Base-by-base conservation (phyloP, 2,113 vertebrate genomes). In the Siniperca chuatsi region DNA sequence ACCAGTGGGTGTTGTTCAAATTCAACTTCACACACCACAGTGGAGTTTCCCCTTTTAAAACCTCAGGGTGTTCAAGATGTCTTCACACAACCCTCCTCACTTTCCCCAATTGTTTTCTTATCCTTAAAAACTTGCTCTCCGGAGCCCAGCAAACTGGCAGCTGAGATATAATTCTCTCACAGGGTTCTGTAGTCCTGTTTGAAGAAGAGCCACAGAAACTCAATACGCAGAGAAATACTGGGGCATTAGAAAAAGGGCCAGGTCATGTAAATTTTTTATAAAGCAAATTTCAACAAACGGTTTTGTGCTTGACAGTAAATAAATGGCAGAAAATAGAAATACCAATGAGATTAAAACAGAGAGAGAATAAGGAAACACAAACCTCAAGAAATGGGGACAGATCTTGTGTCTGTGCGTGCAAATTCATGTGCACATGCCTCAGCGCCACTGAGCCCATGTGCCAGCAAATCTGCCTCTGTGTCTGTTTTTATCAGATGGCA, bases 51-150 rank as follows among this genome's bases (percentile, higher is more conserved):
- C 65, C 62, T 86, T 88, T 89, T 74, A 71, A 89, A 89, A 83
- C 78, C 89, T 83, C 29, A 16, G 68, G 67, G 78, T 85, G 80
- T 90, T 86, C 7, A 42, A 71, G 48, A 83, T 67, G 88, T 88
- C 78, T 87, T 89, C 79, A 74, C 67, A 86, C 83, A 89, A 33
- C 50, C 72, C n/a, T 68, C 23, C 48, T 86, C 57, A 1, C 73
- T 87, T 82, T 84, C 50, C 78, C 80, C 68, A 64, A 75, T 64
- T 82, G 71, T 58, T 74, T 87, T 82, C 74, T 86, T 89, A 67
- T 90, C 81, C 64, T 68, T 78, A 68, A 88, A 87, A 89, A 84
- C 20, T 12, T 44, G 40, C 81, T 86, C 86, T 86, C 84, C 72
- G 62, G 84, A 87, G 81, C 58, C 35, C 6, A 23, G 57, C 40